A percentile compares a stretch with the other conserved stretches of the same genome.
Conservation (phyloP, 2,113 vertebrate species). For the Sinocyclocheilus maitianheensis region DNA sequence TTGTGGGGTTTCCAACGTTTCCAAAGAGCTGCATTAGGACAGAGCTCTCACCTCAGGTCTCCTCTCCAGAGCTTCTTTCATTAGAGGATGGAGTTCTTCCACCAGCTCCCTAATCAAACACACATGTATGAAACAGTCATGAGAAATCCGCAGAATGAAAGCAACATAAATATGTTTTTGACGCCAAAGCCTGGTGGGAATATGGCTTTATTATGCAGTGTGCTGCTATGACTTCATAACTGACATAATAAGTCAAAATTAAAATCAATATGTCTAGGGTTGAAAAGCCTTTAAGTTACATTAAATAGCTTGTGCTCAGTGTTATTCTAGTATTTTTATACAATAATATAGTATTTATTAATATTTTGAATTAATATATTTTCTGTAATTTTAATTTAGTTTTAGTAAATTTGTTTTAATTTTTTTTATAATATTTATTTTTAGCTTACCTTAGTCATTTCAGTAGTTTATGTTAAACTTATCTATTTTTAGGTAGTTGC, state of each 20-base stretch:
- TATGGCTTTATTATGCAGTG: neutral
- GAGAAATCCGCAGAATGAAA: neutral
- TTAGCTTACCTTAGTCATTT: no score
- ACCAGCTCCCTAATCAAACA: constrained; percentile 85
- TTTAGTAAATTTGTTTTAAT: neutral
- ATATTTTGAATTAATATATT: neutral
- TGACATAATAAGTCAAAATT: neutral
- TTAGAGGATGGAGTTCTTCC: constrained; percentile 96
- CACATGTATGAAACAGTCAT: constrained; percentile 39
- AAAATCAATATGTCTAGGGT: neutral
- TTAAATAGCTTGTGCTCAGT: neutral
- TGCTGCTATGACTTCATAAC: neutral
- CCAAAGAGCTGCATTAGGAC: neutral
- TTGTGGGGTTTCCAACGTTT: neutral
- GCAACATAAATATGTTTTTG: neutral
- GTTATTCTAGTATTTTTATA: neutral
- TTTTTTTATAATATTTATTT: no score
- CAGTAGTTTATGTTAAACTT: no score
- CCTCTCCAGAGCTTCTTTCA: constrained; percentile 97
- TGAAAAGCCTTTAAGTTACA: neutral
- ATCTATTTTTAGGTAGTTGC: no score
- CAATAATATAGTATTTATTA: neutral
- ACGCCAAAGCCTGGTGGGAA: neutral
- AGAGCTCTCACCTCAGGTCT: constrained; percentile 88
- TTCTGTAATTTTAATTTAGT: neutral